A percentile compares a stretch with the other conserved stretches of the same genome.
phyloP scores from a whole-genome alignment of 1,140 invertebrate species.

The Nephotettix cincticeps region DNA sequence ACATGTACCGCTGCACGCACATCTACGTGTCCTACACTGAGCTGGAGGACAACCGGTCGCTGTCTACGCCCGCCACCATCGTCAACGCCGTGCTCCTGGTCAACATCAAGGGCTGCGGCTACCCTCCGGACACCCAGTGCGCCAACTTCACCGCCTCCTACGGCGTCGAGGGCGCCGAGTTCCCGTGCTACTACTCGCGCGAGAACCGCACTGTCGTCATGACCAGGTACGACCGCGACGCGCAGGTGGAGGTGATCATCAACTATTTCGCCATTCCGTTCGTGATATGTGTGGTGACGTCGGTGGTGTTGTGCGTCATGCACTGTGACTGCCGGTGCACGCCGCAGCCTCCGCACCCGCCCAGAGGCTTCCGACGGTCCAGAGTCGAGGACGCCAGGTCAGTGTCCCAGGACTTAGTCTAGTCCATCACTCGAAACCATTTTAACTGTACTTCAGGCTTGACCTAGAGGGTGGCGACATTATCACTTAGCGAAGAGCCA shows the following conservation, averaged over 20 bases:
- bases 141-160: conserved; percentile 75
- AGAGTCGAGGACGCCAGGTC: conserved; percentile 62
- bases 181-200: conserved; percentile 81
- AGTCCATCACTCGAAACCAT: no score
- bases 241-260: conserved; percentile 74
- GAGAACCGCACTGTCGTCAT: conserved; percentile 78
- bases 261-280: conserved; percentile 79
- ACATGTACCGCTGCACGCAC: conserved; percentile 81
- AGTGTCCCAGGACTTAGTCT: no score
- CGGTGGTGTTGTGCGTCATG: conserved; percentile 77
- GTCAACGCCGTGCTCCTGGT: conserved; percentile 69
- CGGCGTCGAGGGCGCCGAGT: conserved; percentile 71
- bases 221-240: conserved; percentile 73
- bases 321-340: conserved; percentile 74
- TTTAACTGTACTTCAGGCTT: no score
- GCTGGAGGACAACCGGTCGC: conserved; percentile 27
- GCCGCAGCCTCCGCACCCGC: conserved; percentile 50
- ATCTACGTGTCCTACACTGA: conserved; percentile 73
- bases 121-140: conserved; percentile 82
- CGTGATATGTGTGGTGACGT: conserved; percentile 76
- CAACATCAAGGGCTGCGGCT: conserved; percentile 86
- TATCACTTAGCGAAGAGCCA: no score
- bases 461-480: no score
- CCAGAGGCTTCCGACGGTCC: conserved; percentile 51
- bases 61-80: conserved; percentile 37